These are phyloP conservation scores for Piaya cayana DNA, from an alignment of 2,113 vertebrate genomes.

Conservation along the genomic window DNA sequence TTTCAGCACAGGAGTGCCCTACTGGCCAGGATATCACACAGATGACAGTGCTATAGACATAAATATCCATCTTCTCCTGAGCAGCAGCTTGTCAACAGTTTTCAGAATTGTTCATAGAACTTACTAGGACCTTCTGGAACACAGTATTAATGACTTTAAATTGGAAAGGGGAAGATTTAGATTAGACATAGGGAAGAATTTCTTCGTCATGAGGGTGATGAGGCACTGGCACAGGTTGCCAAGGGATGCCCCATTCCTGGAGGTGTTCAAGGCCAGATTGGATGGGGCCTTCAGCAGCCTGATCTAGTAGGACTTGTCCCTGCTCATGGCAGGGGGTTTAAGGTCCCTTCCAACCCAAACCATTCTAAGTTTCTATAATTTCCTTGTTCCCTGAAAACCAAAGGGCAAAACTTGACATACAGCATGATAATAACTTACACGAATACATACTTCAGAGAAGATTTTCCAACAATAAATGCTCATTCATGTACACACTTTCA, in stretches of 20 bases:
- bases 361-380: neutral
- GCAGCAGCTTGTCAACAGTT: neutral
- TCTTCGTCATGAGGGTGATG: too few relatives aligned
- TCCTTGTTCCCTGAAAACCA: neutral
- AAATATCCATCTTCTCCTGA: conserved; percentile 1
- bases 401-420: neutral
- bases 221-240: too few relatives aligned
- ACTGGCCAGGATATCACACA: neutral
- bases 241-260: too few relatives aligned
- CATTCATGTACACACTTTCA: neutral
- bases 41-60: neutral
- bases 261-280: too few relatives aligned
- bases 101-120: neutral
- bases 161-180: too few relatives aligned
- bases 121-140: neutral
- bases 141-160: too few relatives aligned
- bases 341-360: too few relatives aligned
- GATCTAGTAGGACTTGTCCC: too few relatives aligned
- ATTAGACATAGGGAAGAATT: too few relatives aligned
- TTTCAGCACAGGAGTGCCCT: neutral
- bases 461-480: neutral
- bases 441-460: neutral
- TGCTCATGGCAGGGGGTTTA: too few relatives aligned
- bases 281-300: too few relatives aligned
- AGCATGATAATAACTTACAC: neutral